phyloP scores from a whole-genome alignment of 2,888 invertebrate species.

The Watsonalla cultraria region DNA sequence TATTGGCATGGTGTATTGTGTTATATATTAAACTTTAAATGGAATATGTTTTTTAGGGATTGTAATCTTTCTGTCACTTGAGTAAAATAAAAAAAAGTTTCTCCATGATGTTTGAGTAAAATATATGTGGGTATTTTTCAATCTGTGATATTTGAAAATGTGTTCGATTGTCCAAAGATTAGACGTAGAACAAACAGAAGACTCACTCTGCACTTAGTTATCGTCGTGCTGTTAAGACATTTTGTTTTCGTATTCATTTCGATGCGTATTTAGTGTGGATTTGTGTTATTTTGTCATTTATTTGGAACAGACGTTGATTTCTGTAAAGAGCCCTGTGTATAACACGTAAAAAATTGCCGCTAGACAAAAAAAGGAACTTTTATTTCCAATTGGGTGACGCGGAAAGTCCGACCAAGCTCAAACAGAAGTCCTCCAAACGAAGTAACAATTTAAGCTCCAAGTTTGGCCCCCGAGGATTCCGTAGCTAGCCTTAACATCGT shows the following conservation, averaged over 20 bases:
- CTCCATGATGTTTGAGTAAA: constrained; percentile 4
- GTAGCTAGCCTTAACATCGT: constrained; percentile 48
- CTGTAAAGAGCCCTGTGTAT: constrained; percentile 57
- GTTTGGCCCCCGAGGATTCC: constrained; percentile 55
- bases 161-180: constrained; percentile 39
- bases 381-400: constrained; percentile 42
- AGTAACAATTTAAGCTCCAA: constrained; percentile 41
- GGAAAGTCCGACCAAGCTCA: constrained; percentile 34
- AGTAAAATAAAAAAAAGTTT: constrained; percentile 23
- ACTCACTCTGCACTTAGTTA: constrained; percentile 77
- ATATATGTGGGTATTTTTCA: not conserved
- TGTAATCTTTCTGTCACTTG: constrained; percentile 10
- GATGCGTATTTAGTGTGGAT: constrained; percentile 75
- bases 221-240: constrained; percentile 75
- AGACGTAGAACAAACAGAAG: constrained; percentile 52
- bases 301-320: constrained; percentile 59
- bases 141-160: not conserved
- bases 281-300: constrained; percentile 70
- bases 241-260: constrained; percentile 72
- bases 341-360: constrained; percentile 37
- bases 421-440: constrained; percentile 47
- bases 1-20: no score
- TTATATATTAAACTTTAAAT: no score
- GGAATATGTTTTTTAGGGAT: no score
- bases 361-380: constrained; percentile 4